Conservation (phyloP, 2,888 invertebrate species). For the Polyommatus icarus region DNA sequence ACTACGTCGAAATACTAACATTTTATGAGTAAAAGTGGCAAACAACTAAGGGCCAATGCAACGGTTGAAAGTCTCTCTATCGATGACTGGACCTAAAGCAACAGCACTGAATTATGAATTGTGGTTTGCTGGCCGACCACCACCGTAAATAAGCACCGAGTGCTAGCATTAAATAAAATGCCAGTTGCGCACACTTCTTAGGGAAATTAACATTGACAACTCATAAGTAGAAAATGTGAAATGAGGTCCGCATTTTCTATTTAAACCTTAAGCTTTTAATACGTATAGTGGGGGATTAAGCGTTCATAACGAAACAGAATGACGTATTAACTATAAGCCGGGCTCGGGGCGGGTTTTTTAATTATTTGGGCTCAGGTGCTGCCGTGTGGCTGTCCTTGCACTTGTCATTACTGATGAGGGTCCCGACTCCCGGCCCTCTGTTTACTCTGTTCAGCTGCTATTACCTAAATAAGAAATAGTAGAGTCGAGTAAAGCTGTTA, state of each 20-base stretch:
- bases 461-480: slow-evolving; percentile 27
- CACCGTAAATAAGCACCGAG: neutral
- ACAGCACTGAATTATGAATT: neutral
- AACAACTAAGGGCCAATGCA: neutral
- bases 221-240: neutral
- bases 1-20: neutral
- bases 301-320: slow-evolving; percentile 26
- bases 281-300: slow-evolving; percentile 12
- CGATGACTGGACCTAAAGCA: neutral
- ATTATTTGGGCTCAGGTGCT: slow-evolving; percentile 45
- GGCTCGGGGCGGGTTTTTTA: slow-evolving; percentile 42
- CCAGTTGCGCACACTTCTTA: neutral
- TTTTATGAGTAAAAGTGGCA: neutral
- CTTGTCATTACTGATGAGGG: slow-evolving; percentile 69
- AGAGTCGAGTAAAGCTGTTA: slow-evolving; percentile 7
- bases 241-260: neutral
- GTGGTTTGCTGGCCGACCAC: neutral
- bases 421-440: slow-evolving; percentile 53
- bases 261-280: slow-evolving; percentile 1
- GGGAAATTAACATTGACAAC: slow-evolving; percentile 7
- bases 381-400: slow-evolving; percentile 41
- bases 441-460: slow-evolving; percentile 53
- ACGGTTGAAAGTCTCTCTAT: neutral
- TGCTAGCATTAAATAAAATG: slow-evolving; percentile 11
- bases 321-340: slow-evolving; percentile 33